phyloP scores from a whole-genome alignment of 1,140 invertebrate species.

The Bombus sibiricus region DNA sequence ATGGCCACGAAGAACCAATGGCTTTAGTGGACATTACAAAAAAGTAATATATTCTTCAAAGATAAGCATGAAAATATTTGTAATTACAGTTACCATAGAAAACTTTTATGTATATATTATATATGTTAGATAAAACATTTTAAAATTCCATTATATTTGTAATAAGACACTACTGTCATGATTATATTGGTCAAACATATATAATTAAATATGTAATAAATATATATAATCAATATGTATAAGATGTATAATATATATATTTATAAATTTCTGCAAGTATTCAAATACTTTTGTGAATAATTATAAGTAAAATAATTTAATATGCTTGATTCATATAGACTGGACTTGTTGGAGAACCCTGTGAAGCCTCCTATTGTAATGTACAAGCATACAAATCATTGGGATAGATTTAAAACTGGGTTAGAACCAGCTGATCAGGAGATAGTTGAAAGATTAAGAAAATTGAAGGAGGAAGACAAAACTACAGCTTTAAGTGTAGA shows the following conservation, averaged over 20 bases:
- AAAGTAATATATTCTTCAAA: slow-evolving; percentile 61
- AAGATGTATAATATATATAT: not conserved
- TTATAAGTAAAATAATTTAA: not conserved
- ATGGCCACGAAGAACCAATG: slow-evolving; percentile 56
- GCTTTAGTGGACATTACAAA: slow-evolving; percentile 74
- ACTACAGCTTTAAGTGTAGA: slow-evolving; percentile 70
- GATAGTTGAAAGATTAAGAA: slow-evolving; percentile 77
- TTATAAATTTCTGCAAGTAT: not conserved
- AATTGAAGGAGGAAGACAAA: slow-evolving; percentile 76
- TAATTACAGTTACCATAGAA: too few relatives aligned
- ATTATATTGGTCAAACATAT: too few relatives aligned
- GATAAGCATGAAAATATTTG: not conserved
- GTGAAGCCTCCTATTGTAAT: slow-evolving; percentile 78
- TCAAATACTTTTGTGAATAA: not conserved
- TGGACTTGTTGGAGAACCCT: slow-evolving; percentile 78
- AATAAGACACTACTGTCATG: too few relatives aligned
- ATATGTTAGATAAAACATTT: not conserved
- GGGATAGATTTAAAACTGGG: slow-evolving; percentile 76
- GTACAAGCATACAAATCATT: slow-evolving; percentile 73
- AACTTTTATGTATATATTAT: too few relatives aligned
- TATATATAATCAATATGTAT: not conserved
- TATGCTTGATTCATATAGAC: slow-evolving; percentile 47
- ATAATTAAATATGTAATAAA: too few relatives aligned
- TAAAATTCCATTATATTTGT: not conserved
- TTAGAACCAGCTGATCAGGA: slow-evolving; percentile 77